These are phyloP conservation scores for Drosophila birchii DNA, from an alignment of 2,888 invertebrate genomes.

Conservation along the genomic window DNA sequence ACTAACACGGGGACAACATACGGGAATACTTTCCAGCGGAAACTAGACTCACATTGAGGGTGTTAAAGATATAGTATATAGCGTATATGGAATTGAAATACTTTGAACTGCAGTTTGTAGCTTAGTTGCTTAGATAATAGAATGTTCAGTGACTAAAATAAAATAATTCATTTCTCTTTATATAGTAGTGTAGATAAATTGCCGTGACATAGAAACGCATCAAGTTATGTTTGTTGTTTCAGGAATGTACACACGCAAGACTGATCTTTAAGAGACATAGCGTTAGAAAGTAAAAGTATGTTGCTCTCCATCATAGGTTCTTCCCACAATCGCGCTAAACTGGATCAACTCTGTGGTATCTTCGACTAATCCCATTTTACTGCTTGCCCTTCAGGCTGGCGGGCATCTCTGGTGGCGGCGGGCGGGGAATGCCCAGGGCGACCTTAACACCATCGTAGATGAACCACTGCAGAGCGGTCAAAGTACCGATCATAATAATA, in stretches of 20 bases:
- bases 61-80: slow-evolving; percentile 32
- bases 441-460: slow-evolving; percentile 96
- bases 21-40: slow-evolving; percentile 34
- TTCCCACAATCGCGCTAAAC: slow-evolving; percentile 36
- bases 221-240: slow-evolving; percentile 8
- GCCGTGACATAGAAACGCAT: slow-evolving; percentile 41
- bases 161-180: background rate
- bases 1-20: slow-evolving; percentile 56
- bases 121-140: slow-evolving; percentile 50
- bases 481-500: slow-evolving; percentile 96
- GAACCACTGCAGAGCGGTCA: slow-evolving; percentile 96
- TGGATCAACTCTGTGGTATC: slow-evolving; percentile 42
- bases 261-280: slow-evolving; percentile 16
- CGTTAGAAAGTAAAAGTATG: slow-evolving; percentile 53
- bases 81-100: slow-evolving; percentile 62
- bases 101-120: slow-evolving; percentile 55
- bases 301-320: slow-evolving; percentile 22
- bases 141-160: slow-evolving; percentile 45
- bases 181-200: slow-evolving; percentile 20
- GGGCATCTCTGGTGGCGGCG: slow-evolving; percentile 96
- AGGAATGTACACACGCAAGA: slow-evolving; percentile 49
- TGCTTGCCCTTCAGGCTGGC: slow-evolving; percentile 88
- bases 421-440: slow-evolving; percentile 91
- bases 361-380: slow-evolving; percentile 27
- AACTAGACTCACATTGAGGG: slow-evolving; percentile 35